phyloP scores from a whole-genome alignment of 2,113 vertebrate species.

The Mugil cephalus region DNA sequence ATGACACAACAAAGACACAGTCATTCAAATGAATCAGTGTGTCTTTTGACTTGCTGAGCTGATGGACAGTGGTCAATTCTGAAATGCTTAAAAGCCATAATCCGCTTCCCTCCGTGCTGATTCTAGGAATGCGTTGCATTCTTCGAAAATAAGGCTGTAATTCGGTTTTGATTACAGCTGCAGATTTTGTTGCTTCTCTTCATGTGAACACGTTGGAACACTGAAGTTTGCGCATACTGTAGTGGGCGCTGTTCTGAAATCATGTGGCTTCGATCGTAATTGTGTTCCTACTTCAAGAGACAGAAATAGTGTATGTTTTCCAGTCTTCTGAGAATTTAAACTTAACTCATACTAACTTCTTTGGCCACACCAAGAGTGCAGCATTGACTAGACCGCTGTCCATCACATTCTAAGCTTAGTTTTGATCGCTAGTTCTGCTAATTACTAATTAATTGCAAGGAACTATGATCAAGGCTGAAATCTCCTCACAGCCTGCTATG shows the following conservation, averaged over 20 bases:
- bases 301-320: no score
- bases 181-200: no score
- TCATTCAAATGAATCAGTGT: conserved; percentile 60
- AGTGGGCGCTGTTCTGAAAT: no score
- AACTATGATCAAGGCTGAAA: conserved; percentile 66
- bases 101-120: no score
- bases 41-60: conserved; percentile 58
- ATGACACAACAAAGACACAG: conserved; percentile 74
- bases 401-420: conserved; percentile 43
- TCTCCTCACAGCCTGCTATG: conserved; percentile 45
- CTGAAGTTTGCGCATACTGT: no score
- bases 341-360: not conserved
- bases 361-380: conserved; percentile 15
- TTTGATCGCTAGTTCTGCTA: conserved; percentile 66
- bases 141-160: conserved; percentile 3
- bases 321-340: not conserved
- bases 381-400: conserved; percentile 5
- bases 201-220: no score
- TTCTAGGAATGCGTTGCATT: not conserved
- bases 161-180: conserved; percentile 46
- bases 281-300: no score
- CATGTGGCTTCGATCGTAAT: no score
- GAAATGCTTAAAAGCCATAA: not conserved
- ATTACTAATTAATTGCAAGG: conserved; percentile 33
- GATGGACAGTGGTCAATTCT: conserved; percentile 42